A percentile compares a stretch with the other conserved stretches of the same genome.
These are phyloP conservation scores for Lates calcarifer DNA, from an alignment of 2,113 vertebrate genomes.

Conservation along the genomic window DNA sequence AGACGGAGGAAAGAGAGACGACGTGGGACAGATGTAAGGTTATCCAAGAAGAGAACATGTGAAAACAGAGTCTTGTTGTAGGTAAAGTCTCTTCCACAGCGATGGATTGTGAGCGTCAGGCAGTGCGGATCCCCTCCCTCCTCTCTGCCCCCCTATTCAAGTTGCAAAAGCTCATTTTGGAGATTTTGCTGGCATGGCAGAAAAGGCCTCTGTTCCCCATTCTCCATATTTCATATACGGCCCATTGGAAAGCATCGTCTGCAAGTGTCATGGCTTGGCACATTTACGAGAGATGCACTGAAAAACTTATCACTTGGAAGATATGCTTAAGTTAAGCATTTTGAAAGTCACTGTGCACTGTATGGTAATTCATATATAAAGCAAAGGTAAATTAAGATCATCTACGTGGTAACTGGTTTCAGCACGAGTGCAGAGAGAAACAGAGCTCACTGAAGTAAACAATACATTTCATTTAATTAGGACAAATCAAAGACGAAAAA, in stretches of 20 bases:
- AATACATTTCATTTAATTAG: background rate
- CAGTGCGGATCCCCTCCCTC: slow-evolving; percentile 14
- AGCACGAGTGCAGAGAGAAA: too few species aligned
- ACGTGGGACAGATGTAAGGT: slow-evolving; percentile 6
- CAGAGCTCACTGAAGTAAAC: background rate
- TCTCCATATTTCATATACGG: slow-evolving; percentile 81
- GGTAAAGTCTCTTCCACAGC: slow-evolving; percentile 9
- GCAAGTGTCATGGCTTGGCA: slow-evolving; percentile 66
- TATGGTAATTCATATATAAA: slow-evolving; percentile 23
- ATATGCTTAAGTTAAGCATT: slow-evolving; percentile 69
- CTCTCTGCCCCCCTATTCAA: slow-evolving; percentile 41
- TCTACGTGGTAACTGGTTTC: background rate
- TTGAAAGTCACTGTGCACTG: slow-evolving; percentile 48
- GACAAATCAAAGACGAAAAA: too few species aligned
- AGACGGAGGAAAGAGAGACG: background rate
- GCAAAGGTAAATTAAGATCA: background rate
- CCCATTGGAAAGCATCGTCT: slow-evolving; percentile 76
- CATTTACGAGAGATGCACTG: slow-evolving; percentile 69
- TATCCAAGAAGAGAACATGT: slow-evolving; percentile 16
- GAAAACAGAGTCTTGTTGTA: slow-evolving; percentile 10
- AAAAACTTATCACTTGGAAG: slow-evolving; percentile 60
- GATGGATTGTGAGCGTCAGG: slow-evolving; percentile 48
- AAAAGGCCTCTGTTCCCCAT: slow-evolving; percentile 71
- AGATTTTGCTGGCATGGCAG: slow-evolving; percentile 78
- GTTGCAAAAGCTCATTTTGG: slow-evolving; percentile 79